Conservation (phyloP, 1,140 invertebrate genomes). For the Metaphire vulgaris region DNA sequence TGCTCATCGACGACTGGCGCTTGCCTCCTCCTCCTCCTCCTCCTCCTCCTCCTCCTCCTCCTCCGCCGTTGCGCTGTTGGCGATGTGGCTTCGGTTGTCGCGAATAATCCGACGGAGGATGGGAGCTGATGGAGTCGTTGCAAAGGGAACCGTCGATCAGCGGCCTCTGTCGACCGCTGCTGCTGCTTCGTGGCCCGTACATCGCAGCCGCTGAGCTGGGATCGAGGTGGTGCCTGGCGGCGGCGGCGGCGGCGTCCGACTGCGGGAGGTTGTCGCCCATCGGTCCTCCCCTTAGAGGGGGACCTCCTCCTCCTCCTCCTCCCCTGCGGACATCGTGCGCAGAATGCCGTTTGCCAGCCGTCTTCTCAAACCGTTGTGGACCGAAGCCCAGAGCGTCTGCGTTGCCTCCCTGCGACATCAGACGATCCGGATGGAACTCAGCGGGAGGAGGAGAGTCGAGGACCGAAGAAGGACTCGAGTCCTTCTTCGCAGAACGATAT, state of each 20-base stretch:
- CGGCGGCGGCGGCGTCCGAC: too few relatives aligned
- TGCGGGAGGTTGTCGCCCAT: neutral
- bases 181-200: too few relatives aligned
- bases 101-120: neutral
- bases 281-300: neutral
- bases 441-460: neutral
- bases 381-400: too few relatives aligned
- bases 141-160: neutral
- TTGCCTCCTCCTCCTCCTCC: slow-evolving; percentile 44
- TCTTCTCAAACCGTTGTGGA: too few relatives aligned
- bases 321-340: too few relatives aligned
- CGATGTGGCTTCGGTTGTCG: neutral
- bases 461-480: too few relatives aligned
- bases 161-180: neutral
- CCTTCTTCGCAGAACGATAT: too few relatives aligned
- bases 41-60: slow-evolving; percentile 42
- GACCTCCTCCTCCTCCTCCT: neutral
- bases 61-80: slow-evolving; percentile 8
- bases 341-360: too few relatives aligned
- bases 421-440: neutral
- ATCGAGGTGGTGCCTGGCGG: neutral
- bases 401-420: neutral
- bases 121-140: neutral
- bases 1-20: slow-evolving; percentile 66
- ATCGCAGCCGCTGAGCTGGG: too few relatives aligned